Percentiles rank a stretch among this genome's conserved stretches.
phyloP scores from a whole-genome alignment of 2,797 vertebrate genomes.

The Sebastes oblongus region DNA sequence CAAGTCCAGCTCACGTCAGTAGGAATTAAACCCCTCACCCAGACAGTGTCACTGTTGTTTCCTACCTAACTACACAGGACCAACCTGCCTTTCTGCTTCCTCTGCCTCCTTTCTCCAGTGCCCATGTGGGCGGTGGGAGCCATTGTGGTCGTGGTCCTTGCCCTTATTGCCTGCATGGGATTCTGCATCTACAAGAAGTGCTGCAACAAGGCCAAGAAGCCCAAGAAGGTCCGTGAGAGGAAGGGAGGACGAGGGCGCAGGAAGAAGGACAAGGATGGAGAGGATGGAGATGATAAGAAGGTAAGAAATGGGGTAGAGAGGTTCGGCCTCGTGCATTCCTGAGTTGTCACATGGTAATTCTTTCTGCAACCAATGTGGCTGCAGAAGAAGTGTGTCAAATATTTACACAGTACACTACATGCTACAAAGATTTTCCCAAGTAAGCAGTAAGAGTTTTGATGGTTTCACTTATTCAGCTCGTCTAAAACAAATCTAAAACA shows the following conservation, averaged over 20 bases:
- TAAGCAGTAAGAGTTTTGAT: background rate
- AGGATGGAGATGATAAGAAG: constrained; percentile 85
- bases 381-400: background rate
- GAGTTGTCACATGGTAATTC: background rate
- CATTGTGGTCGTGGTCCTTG: constrained; percentile 84
- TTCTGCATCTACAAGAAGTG: constrained; percentile 89
- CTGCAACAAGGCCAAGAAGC: constrained; percentile 78
- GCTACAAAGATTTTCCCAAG: background rate
- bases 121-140: constrained; percentile 90
- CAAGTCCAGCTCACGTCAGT: background rate
- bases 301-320: constrained; percentile 42
- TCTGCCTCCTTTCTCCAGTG: constrained; percentile 71
- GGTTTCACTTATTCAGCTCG: background rate
- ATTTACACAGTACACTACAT: background rate
- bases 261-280: constrained; percentile 86
- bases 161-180: constrained; percentile 84
- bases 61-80: background rate
- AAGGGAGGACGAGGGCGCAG: constrained; percentile 80
- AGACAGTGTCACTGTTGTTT: background rate
- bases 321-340: background rate
- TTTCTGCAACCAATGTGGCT: background rate
- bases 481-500: background rate
- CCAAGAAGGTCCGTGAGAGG: constrained; percentile 89
- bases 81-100: background rate
- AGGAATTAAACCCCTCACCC: background rate